phyloP scores from a whole-genome alignment of 2,888 invertebrate species.

The Lycophotia porphyrea region DNA sequence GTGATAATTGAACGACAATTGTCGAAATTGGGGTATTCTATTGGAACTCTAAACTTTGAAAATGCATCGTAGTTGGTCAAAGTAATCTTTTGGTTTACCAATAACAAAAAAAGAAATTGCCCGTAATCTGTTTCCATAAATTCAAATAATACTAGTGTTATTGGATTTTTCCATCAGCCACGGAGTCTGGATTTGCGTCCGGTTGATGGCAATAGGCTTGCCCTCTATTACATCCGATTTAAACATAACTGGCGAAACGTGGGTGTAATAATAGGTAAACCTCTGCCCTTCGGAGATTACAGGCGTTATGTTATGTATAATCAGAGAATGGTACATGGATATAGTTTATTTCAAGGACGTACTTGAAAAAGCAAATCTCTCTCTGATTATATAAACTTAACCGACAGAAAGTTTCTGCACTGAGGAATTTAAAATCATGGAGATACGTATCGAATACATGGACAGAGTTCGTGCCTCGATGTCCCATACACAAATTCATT shows the following conservation, averaged over 20 bases:
- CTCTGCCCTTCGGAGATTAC: too few species aligned
- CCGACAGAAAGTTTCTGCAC: not conserved
- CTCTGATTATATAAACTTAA: too few species aligned
- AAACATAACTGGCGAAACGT: too few species aligned
- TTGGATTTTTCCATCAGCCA: too few species aligned
- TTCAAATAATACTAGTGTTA: not conserved
- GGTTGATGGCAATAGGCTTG: too few species aligned
- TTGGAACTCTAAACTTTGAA: constrained; percentile 14
- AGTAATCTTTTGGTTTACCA: not conserved
- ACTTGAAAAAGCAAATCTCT: too few species aligned
- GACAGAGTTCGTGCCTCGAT: not conserved
- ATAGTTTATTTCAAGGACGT: too few species aligned
- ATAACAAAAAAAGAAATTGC: not conserved
- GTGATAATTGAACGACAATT: constrained; percentile 31
- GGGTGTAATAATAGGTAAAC: too few species aligned
- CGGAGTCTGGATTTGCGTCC: too few species aligned
- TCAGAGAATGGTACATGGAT: too few species aligned
- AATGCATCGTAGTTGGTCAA: constrained; percentile 5
- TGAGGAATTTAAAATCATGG: not conserved
- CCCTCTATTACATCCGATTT: too few species aligned
- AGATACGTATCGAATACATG: not conserved
- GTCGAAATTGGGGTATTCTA: constrained; percentile 24
- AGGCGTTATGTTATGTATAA: too few species aligned
- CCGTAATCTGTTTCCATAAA: not conserved
- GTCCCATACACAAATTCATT: not conserved